These are phyloP conservation scores for Gorilla gorilla DNA, from an alignment of 2,113 vertebrate genomes.

Conservation along the genomic window DNA sequence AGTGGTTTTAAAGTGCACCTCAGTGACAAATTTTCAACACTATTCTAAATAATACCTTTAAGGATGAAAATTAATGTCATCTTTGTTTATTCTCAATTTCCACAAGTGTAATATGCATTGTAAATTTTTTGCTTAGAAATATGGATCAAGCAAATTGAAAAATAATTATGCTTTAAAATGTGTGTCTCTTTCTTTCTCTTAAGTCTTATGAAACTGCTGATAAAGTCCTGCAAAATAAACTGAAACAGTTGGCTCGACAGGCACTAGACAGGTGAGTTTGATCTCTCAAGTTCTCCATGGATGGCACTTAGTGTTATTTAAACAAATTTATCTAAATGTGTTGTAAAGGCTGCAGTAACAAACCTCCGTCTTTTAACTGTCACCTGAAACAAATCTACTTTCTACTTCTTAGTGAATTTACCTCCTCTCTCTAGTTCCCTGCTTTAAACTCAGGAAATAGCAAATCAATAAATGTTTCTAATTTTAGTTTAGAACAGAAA, in stretches of 20 bases:
- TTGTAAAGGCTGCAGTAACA: neutral
- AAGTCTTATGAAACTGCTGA: slow-evolving; percentile 96
- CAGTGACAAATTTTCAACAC: neutral
- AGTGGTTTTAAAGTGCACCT: neutral
- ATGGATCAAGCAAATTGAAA: slow-evolving; percentile 32
- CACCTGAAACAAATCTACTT: neutral
- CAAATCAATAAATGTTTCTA: slow-evolving; percentile 5
- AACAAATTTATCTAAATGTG: neutral
- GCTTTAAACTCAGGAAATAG: slow-evolving; percentile 4
- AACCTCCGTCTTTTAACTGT: neutral
- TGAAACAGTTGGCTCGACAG: slow-evolving; percentile 98
- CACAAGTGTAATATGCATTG: neutral
- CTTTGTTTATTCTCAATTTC: slow-evolving; percentile 28
- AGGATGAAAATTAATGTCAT: neutral
- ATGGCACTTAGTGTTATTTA: neutral
- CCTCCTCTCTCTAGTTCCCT: neutral
- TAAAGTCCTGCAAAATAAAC: slow-evolving; percentile 91
- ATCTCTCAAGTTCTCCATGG: neutral
- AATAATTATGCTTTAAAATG: slow-evolving; percentile 55
- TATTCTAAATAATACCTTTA: slow-evolving; percentile 46
- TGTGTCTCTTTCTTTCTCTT: slow-evolving; percentile 63
- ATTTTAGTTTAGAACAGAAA: slow-evolving; percentile 21
- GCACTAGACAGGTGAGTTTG: slow-evolving; percentile 93
- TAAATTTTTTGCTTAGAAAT: slow-evolving; percentile 51
- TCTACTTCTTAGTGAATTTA: neutral